Conservation (phyloP, 1,140 invertebrate species). For the Panagrolaimus sp. region DNA sequence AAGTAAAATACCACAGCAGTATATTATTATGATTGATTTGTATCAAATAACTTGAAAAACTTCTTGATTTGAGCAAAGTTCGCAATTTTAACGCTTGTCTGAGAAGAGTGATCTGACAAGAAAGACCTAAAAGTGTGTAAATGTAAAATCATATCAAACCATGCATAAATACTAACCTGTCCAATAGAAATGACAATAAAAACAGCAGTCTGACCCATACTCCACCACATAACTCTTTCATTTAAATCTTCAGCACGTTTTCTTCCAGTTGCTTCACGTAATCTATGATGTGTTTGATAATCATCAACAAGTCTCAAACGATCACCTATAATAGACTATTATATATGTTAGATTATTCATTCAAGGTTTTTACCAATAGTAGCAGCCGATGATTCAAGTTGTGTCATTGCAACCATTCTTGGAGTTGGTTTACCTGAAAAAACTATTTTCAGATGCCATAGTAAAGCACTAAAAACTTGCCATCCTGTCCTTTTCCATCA, state of each 20-base stretch:
- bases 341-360: slow-evolving; percentile 41
- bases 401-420: slow-evolving; percentile 14
- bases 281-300: slow-evolving; percentile 78
- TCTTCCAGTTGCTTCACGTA: slow-evolving; percentile 84
- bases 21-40: too few species aligned
- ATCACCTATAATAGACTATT: slow-evolving; percentile 44
- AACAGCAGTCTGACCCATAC: slow-evolving; percentile 76
- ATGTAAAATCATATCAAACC: not conserved
- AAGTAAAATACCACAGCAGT: too few species aligned
- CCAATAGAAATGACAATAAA: slow-evolving; percentile 77
- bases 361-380: slow-evolving; percentile 12
- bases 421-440: slow-evolving; percentile 34
- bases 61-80: too few species aligned
- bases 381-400: slow-evolving; percentile 30
- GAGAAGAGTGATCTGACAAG: slow-evolving; percentile 26
- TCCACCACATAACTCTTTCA: slow-evolving; percentile 84
- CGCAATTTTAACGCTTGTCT: slow-evolving; percentile 4
- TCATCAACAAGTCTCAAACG: slow-evolving; percentile 43
- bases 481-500: slow-evolving; percentile 10
- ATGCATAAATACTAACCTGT: slow-evolving; percentile 68
- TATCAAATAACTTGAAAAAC: too few species aligned
- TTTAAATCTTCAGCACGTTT: slow-evolving; percentile 92
- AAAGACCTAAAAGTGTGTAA: slow-evolving; percentile 22
- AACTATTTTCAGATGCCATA: slow-evolving; percentile 27
- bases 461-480: slow-evolving; percentile 1